Evolutionary conservation across 2,797 vertebrate species (phyloP), one percentile per base, ranked within the genome.

Genomic region (Brachyalestes nurse): DNA sequence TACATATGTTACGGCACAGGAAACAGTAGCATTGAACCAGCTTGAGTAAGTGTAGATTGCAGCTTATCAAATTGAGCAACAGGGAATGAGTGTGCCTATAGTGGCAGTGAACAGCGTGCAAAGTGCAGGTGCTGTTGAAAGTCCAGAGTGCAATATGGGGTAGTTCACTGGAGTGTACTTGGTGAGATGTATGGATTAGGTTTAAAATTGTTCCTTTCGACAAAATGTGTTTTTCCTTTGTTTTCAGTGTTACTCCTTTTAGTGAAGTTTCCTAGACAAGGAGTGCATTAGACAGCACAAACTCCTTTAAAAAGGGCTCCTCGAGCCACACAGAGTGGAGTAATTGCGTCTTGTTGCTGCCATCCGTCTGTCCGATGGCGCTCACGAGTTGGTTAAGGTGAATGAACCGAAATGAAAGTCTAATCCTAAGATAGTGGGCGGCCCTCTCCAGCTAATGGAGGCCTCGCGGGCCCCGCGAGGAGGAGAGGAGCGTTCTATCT

Each of bases 401-500:
- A 78, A 73, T 64, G 51, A 80, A 73, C 82, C 74, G 67, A 67
- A 78, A 72, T 77, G 74, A 78, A 75, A 65, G 66, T 75, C 77
- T 86, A 75, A 73, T 79, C 82, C 78, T 70, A 51, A 78, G 75
- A 77, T 81, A 69, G 72, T 72, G 17, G 4, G 23, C 67, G 49
- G 60, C 12, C 49, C 6, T 57, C 14, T 28, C 70, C 13, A 55
- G 21, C 55, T 75, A 75, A 78, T 72, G 49, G 61, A 72, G 62
- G 40, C 61, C 77, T 62, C 72, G 40, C 23, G 10, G 72, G 76
- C 40, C 58, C 80, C 64, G 40, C 19, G 78, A 72, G 70, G 80
- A 80, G 77, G 62, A 65, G 67, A 69, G 28, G 58, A 77, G 28
- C 42, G 21, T 71, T 75, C 75, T 85, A 88, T 89, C 87, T 88